Percentiles rank a stretch among this genome's conserved stretches.
Evolutionary conservation across 2,797 vertebrate species (phyloP).

Genomic region (Tarsius wallacei): DNA sequence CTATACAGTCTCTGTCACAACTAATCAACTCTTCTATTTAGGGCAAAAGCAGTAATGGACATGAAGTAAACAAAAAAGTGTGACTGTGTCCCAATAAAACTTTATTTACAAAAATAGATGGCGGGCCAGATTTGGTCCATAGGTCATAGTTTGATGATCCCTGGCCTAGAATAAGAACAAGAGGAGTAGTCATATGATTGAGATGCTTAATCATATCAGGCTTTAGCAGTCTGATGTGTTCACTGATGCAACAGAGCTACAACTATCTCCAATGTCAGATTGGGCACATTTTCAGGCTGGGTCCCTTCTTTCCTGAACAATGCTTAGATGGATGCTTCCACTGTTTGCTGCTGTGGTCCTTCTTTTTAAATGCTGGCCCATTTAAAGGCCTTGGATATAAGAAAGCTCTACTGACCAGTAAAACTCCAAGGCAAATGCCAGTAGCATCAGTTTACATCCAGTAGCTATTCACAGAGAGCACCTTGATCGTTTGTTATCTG

Average conservation of each 20-base stretch:
- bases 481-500: not conserved
- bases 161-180: not conserved
- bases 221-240: not conserved
- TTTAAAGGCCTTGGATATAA: not conserved
- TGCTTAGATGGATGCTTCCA: not conserved
- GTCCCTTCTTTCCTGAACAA: not conserved
- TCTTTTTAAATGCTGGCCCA: not conserved
- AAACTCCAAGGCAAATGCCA: not conserved
- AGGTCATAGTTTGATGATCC: not conserved
- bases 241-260: not conserved
- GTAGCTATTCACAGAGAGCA: not conserved
- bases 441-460: not conserved
- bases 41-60: not conserved
- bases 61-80: not conserved
- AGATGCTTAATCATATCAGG: not conserved
- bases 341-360: not conserved
- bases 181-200: not conserved
- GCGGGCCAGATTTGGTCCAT: not conserved
- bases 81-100: not conserved
- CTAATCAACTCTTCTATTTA: not conserved
- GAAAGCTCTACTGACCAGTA: conserved; percentile 31
- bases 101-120: not conserved
- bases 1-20: not conserved
- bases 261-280: not conserved
- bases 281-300: not conserved